Evolutionary conservation across 1,140 invertebrate species (phyloP), one percentile per base, ranked within the genome.

Genomic region (Drosophila baimaii): DNA sequence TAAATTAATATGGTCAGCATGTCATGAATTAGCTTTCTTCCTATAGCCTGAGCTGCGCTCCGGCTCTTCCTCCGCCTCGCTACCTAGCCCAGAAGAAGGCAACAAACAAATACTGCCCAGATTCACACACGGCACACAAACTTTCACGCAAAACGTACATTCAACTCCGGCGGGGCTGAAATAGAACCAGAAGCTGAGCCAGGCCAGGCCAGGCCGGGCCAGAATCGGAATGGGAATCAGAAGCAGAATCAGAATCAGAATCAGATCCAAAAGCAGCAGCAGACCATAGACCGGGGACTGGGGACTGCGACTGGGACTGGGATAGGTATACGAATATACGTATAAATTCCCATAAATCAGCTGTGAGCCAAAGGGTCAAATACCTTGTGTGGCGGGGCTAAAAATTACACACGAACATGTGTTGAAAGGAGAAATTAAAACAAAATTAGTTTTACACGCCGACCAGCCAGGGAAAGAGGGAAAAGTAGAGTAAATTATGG

Each of bases 1-100:
- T 90, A 89, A 89, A 89, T 90, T 90, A 91, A 90, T 90, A 91
- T 90, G 89, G 89, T 90, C 89, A 90, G 89, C 89, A 85, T 90
- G 81, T 90, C 89, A 90, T 91, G 89, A 89, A 91, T 90, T 88
- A 72, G 89, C 78, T 90, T 91, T 90, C 81, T 89, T 90, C 76
- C 72, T 76, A 76, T 79, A 56, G 77, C 51, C 51, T 17, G 13
- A 33, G 49, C 77, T 85, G 77, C 81, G 68, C 59, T 73, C 62
- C 61, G 21, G 31, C 62, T 63, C 12, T 23, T 8, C 29, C n/a
- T 19, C 54, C 27, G 31, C 31, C 65, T n/a, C 23, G 25, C 47
- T 49, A 29, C 31, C 43, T 61, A 47, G 46, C n/a, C 43, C 44
- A 41, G 49, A 31, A 44, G 59, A 89, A 88, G 78, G 72, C 84